phyloP scores from a whole-genome alignment of 2,113 vertebrate genomes.

The Herpetotheres cachinnans region DNA sequence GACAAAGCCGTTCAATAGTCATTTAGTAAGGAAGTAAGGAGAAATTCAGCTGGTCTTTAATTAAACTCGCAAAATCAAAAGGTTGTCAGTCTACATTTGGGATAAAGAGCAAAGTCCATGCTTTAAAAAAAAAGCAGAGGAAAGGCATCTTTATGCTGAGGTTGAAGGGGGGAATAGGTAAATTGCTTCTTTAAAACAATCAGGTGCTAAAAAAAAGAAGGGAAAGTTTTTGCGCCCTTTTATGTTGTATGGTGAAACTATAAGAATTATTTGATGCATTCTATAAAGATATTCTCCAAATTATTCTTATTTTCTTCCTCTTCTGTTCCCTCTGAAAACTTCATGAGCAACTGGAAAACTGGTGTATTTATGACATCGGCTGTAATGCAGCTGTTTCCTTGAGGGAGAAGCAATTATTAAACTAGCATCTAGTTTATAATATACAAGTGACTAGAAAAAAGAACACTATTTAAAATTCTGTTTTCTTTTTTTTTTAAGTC shows the following conservation, averaged over 20 bases:
- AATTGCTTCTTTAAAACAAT: not conserved
- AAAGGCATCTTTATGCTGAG: not conserved
- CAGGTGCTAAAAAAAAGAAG: not conserved
- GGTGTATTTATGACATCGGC: not conserved
- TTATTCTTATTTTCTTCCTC: not conserved
- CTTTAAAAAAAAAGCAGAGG: not conserved
- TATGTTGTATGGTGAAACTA: not conserved
- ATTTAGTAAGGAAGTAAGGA: not conserved
- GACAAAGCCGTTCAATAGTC: not conserved
- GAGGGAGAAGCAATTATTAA: not conserved
- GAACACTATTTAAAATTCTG: not conserved
- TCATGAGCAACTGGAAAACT: not conserved
- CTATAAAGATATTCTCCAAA: not conserved
- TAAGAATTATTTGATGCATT: not conserved
- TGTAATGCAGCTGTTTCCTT: constrained; percentile 11
- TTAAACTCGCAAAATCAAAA: not conserved
- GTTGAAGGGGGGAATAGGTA: not conserved
- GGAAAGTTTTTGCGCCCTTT: not conserved
- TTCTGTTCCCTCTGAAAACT: not conserved
- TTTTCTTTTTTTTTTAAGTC: not conserved
- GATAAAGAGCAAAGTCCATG: not conserved
- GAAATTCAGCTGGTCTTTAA: not conserved
- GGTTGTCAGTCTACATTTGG: not conserved
- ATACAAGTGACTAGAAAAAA: not conserved
- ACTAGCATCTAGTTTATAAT: not conserved